A percentile compares a stretch with the other conserved stretches of the same genome.
phyloP scores from a whole-genome alignment of 2,113 vertebrate species.

The Oostethus manadensis region DNA sequence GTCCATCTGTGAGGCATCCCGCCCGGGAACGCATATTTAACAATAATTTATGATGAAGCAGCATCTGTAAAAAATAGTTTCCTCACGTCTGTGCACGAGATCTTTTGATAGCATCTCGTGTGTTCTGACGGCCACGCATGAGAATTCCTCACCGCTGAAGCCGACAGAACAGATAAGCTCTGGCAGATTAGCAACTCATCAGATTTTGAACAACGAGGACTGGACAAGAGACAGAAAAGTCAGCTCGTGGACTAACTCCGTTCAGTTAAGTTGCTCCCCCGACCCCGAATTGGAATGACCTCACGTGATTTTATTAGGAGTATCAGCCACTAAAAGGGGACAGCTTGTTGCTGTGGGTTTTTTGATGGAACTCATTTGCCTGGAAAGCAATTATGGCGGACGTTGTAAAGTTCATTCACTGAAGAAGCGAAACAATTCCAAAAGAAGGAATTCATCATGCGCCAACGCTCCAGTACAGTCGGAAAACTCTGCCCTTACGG shows the following conservation, averaged over 20 bases:
- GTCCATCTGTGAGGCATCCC: no score
- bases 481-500: no score
- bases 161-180: not conserved
- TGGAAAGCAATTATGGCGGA: conserved; percentile 2
- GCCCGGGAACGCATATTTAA: no score
- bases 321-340: not conserved
- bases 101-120: not conserved
- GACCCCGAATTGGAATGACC: not conserved
- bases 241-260: not conserved
- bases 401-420: conserved; percentile 1
- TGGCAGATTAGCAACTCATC: conserved; percentile 6
- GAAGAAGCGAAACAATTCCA: no score
- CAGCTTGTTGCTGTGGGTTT: not conserved
- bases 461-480: no score
- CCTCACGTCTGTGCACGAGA: not conserved
- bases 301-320: conserved; percentile 3
- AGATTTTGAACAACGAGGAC: conserved; percentile 3
- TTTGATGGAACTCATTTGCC: conserved; percentile 6
- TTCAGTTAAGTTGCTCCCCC: not conserved
- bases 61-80: not conserved
- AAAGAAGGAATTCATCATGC: no score
- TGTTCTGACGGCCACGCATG: not conserved
- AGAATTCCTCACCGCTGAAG: not conserved
- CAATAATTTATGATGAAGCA: no score
- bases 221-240: not conserved